phyloP scores from a whole-genome alignment of 2,113 vertebrate genomes.

The Labeo rohita region DNA sequence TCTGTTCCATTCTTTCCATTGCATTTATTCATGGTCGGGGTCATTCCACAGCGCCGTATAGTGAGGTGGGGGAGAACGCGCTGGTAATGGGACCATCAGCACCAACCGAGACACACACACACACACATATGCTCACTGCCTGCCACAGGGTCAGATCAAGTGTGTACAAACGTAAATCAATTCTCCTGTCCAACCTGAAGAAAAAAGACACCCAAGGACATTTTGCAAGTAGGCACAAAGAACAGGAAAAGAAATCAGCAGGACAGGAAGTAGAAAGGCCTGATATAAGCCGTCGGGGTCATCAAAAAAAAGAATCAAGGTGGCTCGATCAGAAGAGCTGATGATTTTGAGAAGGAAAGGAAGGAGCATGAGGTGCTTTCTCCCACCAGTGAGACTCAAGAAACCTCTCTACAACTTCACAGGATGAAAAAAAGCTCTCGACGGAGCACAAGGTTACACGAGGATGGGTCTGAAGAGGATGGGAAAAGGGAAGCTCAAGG shows the following conservation, averaged over 20 bases:
- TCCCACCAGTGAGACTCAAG: slow-evolving; percentile 80
- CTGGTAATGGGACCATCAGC: slow-evolving; percentile 72
- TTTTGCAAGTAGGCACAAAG: slow-evolving; percentile 68
- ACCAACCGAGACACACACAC: slow-evolving; percentile 70
- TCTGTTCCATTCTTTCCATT: slow-evolving; percentile 8
- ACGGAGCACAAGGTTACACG: slow-evolving; percentile 73
- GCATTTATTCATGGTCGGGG: slow-evolving; percentile 31
- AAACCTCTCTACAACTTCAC: slow-evolving; percentile 29
- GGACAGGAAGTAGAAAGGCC: slow-evolving; percentile 60
- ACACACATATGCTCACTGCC: slow-evolving; percentile 68
- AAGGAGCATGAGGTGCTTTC: slow-evolving; percentile 66
- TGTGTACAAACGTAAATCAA: slow-evolving; percentile 90
- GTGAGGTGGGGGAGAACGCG: not conserved
- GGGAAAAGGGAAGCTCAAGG: slow-evolving; percentile 50
- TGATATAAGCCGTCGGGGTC: not conserved
- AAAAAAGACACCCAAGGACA: slow-evolving; percentile 78
- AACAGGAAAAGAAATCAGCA: slow-evolving; percentile 75
- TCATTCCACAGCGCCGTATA: slow-evolving; percentile 8
- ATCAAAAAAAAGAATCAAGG: slow-evolving; percentile 44
- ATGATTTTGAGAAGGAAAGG: slow-evolving; percentile 47
- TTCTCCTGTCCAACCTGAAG: slow-evolving; percentile 68
- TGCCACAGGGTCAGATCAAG: slow-evolving; percentile 85
- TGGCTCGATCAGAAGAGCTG: slow-evolving; percentile 65
- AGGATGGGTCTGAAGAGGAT: slow-evolving; percentile 52
- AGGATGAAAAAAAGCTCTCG: slow-evolving; percentile 49